Evolutionary conservation across 2,113 vertebrate genomes (phyloP).

Genomic region (Xiphophorus hellerii): DNA sequence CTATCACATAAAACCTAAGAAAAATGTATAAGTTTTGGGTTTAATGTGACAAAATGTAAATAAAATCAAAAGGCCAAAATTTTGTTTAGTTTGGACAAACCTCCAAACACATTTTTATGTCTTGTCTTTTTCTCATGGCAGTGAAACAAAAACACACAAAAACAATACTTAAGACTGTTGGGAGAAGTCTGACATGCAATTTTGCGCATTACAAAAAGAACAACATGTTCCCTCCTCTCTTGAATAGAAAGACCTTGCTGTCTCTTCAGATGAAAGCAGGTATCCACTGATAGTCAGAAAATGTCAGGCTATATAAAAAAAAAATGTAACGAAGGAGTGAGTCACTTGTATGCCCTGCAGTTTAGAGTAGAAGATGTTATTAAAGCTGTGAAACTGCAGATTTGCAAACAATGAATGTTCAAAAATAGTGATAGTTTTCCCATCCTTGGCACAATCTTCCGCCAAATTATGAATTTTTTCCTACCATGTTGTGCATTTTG

Average conservation of each 20-base stretch:
- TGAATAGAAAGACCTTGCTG: slow-evolving; percentile 8
- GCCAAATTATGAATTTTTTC: not conserved
- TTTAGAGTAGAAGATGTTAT: slow-evolving; percentile 25
- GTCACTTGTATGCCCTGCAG: slow-evolving; percentile 34
- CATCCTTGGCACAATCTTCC: not conserved
- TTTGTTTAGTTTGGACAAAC: too few species aligned
- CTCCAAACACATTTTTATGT: too few species aligned
- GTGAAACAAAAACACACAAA: too few species aligned
- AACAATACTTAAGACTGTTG: too few species aligned
- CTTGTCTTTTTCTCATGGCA: too few species aligned
- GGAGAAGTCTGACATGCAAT: too few species aligned
- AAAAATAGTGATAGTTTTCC: not conserved
- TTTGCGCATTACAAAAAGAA: not conserved
- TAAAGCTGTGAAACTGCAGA: not conserved
- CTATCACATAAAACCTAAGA: too few species aligned
- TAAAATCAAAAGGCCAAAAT: too few species aligned
- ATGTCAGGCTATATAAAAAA: slow-evolving; percentile 49
- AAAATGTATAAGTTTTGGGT: too few species aligned
- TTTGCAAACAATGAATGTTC: slow-evolving; percentile 1
- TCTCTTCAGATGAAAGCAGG: slow-evolving; percentile 48
- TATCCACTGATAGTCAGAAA: slow-evolving; percentile 37
- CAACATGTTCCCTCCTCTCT: not conserved
- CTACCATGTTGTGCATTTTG: not conserved
- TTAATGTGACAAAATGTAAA: too few species aligned
- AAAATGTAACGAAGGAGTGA: slow-evolving; percentile 39